Base-by-base conservation (phyloP, 2,888 invertebrate species). In the Mongoloraphidia duomilia region DNA sequence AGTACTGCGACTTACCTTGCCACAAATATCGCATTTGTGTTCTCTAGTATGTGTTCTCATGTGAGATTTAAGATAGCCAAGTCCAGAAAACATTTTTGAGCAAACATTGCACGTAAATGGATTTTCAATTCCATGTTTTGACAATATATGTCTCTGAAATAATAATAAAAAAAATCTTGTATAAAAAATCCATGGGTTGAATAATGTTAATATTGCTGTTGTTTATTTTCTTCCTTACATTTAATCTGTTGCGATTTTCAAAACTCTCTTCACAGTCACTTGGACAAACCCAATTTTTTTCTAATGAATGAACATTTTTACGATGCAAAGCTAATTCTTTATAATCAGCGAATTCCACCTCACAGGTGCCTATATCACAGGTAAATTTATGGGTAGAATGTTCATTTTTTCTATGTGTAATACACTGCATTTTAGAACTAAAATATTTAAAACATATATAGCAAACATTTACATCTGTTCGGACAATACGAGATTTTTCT, bases 11-110 rank as follows among this genome's bases (percentile, higher is more conserved):
- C n/a, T 37, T 14, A 46, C 46, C 46, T 47, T 50, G 10, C 44
- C 47, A 40, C 50, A 50, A 34, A 38, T 39, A 12, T 50, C 40
- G 40, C 50, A 50, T 44, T 50, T 47, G 39, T 43, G 44, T 36
- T 41, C 44, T 13, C 26, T 26, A 26, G 37, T n/a, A 46, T 50
- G 50, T 35, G 38, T 44, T 36, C 43, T 42, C 37, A 50, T 40
- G 36, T 50, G 50, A 35, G 33, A 42, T 34, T 34, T 36, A 12
- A 50, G 37, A 34, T 35, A 44, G 37, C 44, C 37, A 40, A 41
- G 36, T 41, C 44, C 47, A 5, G 33, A 34, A 42, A 50, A 50
- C 14, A 12, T 42, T 41, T 50, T 50, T 35, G 43, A 39, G 44
- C 50, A 50, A 34, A 42, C 11, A 17, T 44, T 40, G 17, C 50